Base-by-base conservation (phyloP, 1,140 invertebrate genomes). In the Diorhabda elongata region DNA sequence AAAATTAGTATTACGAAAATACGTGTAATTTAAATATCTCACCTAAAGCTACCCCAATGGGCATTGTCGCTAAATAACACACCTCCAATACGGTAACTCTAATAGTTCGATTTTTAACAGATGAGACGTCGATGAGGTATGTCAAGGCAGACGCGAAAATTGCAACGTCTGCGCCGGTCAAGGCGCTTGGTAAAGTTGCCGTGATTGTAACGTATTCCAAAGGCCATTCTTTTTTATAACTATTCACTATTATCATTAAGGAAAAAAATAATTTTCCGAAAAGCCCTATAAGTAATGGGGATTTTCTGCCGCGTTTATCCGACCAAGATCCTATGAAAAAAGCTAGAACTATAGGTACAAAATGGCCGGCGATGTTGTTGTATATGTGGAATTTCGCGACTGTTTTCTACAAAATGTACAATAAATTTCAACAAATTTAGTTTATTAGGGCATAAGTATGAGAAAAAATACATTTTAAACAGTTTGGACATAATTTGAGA, bases 261-360 rank as follows among this genome's bases (percentile, higher is more conserved):
- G 91, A 92, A 73, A 90, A 93, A 71, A 88, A 86, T 3, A 92
- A 81, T 82, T 91, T 92, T 7, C 91, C 90, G 3, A 85, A 67
- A 2, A 93, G 76, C 0, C 91, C 91, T 7, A 90, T 79, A 0
- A 92, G 73, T 1, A 93, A 72, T 0, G 90, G 86, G 3, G 89
- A 71, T 78, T 91, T 91, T n/a, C 89, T 79, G 0, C 89, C 90
- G 3, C 86, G 80, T 71, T 85, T 86, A 76, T 93, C 91, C 56
- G 90, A 91, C 84, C 91, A 93, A 8, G 91, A 86, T 1, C 91
- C 91, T 26, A 91, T 81, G 77, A 92, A 92, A 44, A 92, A 81
- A 0, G 91, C 89, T n/a, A 93, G 78, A 3, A 92, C 76, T 26
- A 92, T 87, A 6, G 90, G 90, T 3, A 90, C 83, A 0, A 87